Evolutionary conservation across 53 echinoderm and acorn worm genomes (phyloP), one percentile per base, ranked within the genome.

Genomic region (Pentamera pediparva): DNA sequence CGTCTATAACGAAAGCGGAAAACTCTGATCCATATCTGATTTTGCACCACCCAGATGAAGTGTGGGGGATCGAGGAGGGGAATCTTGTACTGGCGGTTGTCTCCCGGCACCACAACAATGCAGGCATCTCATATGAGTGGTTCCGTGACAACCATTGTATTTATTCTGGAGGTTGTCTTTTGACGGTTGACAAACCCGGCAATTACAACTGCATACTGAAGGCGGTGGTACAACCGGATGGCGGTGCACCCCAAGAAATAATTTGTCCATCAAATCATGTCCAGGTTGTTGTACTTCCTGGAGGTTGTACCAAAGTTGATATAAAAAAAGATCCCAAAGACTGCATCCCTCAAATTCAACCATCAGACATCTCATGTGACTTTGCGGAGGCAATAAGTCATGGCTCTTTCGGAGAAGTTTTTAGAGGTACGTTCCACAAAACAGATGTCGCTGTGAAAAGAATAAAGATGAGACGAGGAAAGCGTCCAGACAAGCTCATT

Each of bases 401-500:
- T 33, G 76, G 76, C 36, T 76, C 76, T 58, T 76, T 55, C 55
- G 76, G 76, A 20, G 59, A 76, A 57, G 76, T 76, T 13, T 76
- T 75, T 37, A 75, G 54, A 58, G 76, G 76, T 37, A 57, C 17
- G 15, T 35, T 59, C 4, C 45, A 49, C 33, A 53, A 47, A 41
- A 37, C 5, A 32, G 78, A 15, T 22, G 78, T 78, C 15, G 78
- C 67, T 11, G 31, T 78, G 4, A 79, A 79, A 69, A 45, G 69
- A 67, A 69, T 79, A 20, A 65, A 37, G 41, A 60, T 76, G 59
- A 76, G n/a, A 75, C 30, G 53, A 69, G 55, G 69, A 79, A 79
- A 79, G 37, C 79, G 79, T 30, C 79, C 79, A 19, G 79, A 69
- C 22, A 79, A 53, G 54, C 69, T 79, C 13, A 67, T 79, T 20